These are phyloP conservation scores for Operophtera brumata DNA, from an alignment of 2,888 invertebrate genomes.

Conservation along the genomic window DNA sequence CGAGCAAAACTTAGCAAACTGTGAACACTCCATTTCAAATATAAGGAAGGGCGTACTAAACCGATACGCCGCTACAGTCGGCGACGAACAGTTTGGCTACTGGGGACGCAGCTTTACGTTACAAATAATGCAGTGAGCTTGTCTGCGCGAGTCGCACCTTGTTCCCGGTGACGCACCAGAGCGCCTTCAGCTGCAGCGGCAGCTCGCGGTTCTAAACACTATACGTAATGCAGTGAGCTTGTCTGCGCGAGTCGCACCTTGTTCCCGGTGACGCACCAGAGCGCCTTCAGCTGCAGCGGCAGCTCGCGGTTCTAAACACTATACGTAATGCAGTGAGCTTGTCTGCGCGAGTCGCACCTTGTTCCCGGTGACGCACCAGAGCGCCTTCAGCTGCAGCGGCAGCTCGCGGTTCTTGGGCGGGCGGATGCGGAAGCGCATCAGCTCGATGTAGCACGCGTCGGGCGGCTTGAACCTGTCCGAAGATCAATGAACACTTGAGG, in stretches of 20 bases:
- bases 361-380: slow-evolving; percentile 92
- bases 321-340: too few relatives aligned
- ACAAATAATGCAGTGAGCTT: too few relatives aligned
- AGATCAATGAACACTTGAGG: background rate
- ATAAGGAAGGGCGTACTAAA: too few relatives aligned
- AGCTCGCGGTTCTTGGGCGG: slow-evolving; percentile 98
- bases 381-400: slow-evolving; percentile 95
- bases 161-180: slow-evolving; percentile 92
- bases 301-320: slow-evolving; percentile 98
- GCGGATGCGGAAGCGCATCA: slow-evolving; percentile 96
- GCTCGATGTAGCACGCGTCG: slow-evolving; percentile 98
- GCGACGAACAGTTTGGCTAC: too few relatives aligned
- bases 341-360: slow-evolving; percentile 73
- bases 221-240: too few relatives aligned
- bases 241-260: too few relatives aligned
- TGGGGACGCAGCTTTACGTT: too few relatives aligned
- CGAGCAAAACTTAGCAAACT: too few relatives aligned
- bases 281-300: slow-evolving; percentile 95
- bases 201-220: slow-evolving; percentile 98
- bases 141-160: too few relatives aligned
- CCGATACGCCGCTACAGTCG: too few relatives aligned
- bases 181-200: slow-evolving; percentile 95
- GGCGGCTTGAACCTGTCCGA: slow-evolving; percentile 93
- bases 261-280: slow-evolving; percentile 92
- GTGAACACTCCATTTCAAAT: too few relatives aligned